phyloP scores from a whole-genome alignment of 2,113 vertebrate species.

The Capricornis sumatraensis region DNA sequence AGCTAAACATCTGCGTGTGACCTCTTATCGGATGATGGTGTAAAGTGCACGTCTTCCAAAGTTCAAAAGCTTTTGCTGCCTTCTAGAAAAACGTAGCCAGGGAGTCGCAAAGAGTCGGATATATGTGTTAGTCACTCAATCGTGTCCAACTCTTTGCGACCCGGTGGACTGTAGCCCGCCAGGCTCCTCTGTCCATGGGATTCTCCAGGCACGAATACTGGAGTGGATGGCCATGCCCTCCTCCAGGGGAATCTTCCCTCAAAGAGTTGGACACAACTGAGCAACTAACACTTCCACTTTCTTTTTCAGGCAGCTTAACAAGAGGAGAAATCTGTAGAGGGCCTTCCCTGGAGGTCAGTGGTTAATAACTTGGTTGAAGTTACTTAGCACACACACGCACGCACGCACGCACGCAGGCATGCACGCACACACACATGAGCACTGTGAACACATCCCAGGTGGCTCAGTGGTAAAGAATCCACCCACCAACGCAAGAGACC shows the following conservation, averaged over 20 bases:
- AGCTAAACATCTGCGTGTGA: not conserved
- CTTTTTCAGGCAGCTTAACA: not conserved
- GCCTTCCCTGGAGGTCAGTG: not conserved
- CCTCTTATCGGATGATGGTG: rapidly evolving
- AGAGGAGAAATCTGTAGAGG: not conserved
- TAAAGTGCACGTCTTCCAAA: rapidly evolving
- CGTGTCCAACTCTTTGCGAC: not conserved
- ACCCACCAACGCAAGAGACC: not conserved
- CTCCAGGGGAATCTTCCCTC: not conserved
- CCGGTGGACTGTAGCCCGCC: rapidly evolving
- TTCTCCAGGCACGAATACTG: not conserved
- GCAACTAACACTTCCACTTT: not conserved
- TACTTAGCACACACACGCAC: too few relatives aligned
- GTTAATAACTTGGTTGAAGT: not conserved
- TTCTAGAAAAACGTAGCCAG: not conserved
- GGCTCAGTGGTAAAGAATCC: not conserved
- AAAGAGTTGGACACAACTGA: not conserved
- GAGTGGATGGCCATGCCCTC: not conserved
- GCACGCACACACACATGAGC: too few relatives aligned
- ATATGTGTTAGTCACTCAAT: not conserved
- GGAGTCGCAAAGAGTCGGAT: not conserved
- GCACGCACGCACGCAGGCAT: too few relatives aligned
- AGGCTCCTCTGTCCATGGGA: not conserved
- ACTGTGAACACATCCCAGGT: not conserved
- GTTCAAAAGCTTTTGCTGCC: not conserved